Base-by-base conservation (phyloP, 2,888 invertebrate genomes). In the Mythimna impura region DNA sequence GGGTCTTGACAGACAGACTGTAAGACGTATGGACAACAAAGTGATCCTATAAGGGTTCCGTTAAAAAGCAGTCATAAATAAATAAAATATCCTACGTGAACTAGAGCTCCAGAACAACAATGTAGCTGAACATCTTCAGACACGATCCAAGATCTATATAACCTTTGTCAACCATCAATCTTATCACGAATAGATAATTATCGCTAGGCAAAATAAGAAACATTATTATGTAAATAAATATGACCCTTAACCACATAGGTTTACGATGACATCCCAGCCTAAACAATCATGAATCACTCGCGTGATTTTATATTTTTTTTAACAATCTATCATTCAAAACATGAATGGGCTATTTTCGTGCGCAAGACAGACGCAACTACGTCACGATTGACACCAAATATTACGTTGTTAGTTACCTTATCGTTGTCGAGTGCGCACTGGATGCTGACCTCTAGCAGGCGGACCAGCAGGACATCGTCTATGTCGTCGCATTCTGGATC, bases 371-470 rank as follows among this genome's bases (percentile, higher is more conserved):
- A 80, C 72, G 54, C 64, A 25, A 65, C 50, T 63, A 22, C 7
- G 30, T 50, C 17, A n/a, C 14, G 69, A 9, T 30, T 54, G 30
- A 30, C 61, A 20, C 47, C 30, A 76, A 72, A 58, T 61, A 77
- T 80, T 55, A 55, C 22, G 58, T 55, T 62, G 60, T 47, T 64
- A 58, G 69, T 79, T 71, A 99, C 98, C 96, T 98, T 98, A 94
- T 98, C 98, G 83, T 97, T 97, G 80, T 98, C 98, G 66, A 93
- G 94, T 64, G 97, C 97, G 62, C 97, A 97, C 68, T 96, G 95
- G 1, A 97, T 96, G 88, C 98, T 97, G 78, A 97, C 97, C 87
- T 97, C 96, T 25, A 98, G 96, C 22, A 98, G 92, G 58, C 97
- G 97, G n/a, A 97, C 93, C 68, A 98, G 93, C 12, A 98, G 95